Evolutionary conservation across 2,113 vertebrate genomes (phyloP).

Genomic region (Psophia crepitans): DNA sequence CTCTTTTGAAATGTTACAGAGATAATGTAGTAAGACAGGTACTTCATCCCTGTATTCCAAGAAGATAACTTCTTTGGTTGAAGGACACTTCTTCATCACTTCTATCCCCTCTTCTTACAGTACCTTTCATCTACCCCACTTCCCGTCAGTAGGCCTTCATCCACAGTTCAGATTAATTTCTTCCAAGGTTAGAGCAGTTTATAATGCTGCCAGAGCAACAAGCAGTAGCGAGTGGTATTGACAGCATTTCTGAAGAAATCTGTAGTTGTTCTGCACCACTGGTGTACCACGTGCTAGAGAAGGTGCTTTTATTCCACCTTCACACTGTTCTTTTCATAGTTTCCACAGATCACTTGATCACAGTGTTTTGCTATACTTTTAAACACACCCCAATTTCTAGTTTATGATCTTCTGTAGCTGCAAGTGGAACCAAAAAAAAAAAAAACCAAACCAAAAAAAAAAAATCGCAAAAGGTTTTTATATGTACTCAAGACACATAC

Average conservation of each 20-base stretch:
- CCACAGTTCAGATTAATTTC: not conserved
- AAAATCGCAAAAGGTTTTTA: not conserved
- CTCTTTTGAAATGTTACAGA: not conserved
- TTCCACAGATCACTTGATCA: not conserved
- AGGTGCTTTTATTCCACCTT: not conserved
- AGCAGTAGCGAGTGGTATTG: not conserved
- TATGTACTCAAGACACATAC: not conserved
- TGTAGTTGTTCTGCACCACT: not conserved
- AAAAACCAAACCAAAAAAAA: too few species aligned
- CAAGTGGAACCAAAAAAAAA: not conserved
- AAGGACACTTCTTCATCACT: not conserved
- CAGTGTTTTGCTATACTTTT: not conserved
- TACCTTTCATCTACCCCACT: too few species aligned
- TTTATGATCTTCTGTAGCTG: not conserved
- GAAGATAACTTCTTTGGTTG: not conserved
- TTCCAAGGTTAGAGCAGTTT: not conserved
- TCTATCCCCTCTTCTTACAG: not conserved
- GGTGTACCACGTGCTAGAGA: not conserved
- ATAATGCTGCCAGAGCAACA: not conserved
- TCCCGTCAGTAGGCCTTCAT: not conserved
- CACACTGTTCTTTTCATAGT: not conserved
- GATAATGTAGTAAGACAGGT: not conserved
- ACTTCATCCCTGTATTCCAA: not conserved
- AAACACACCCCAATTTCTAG: not conserved
- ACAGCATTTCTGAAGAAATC: not conserved